Evolutionary conservation across 2,888 invertebrate genomes (phyloP).

Genomic region (Muscina levida): DNA sequence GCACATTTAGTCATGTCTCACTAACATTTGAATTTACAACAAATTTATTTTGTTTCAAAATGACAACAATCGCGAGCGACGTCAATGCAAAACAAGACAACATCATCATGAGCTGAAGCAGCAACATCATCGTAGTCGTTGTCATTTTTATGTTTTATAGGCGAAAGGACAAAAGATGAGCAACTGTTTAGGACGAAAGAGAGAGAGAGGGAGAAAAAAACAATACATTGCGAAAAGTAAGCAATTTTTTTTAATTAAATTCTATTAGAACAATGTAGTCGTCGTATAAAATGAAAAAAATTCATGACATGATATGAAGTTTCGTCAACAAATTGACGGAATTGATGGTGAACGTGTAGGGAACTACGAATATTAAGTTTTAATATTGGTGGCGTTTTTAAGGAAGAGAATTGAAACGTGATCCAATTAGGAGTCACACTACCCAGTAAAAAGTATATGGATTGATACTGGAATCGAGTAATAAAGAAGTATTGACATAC

Average conservation of each 20-base stretch:
- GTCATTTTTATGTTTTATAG: constrained; percentile 26
- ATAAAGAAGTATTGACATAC: too few species aligned
- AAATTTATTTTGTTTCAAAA: constrained; percentile 37
- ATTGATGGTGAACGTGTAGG: neutral
- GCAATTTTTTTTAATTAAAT: constrained; percentile 14
- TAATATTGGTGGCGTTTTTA: too few species aligned
- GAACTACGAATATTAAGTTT: too few species aligned
- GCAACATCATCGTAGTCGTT: neutral
- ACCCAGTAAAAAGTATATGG: too few species aligned
- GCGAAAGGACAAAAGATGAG: constrained; percentile 12
- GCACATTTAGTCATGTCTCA: constrained; percentile 37
- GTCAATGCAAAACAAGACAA: neutral
- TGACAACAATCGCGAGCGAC: neutral
- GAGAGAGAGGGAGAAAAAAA: too few species aligned
- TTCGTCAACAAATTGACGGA: neutral
- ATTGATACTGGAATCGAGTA: too few species aligned
- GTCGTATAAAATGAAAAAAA: neutral
- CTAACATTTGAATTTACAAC: constrained; percentile 32
- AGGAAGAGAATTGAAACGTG: too few species aligned
- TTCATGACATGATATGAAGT: neutral
- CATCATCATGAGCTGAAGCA: neutral
- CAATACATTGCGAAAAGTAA: neutral
- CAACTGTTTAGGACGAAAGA: constrained; percentile 5
- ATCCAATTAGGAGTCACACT: too few species aligned
- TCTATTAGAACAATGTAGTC: constrained; percentile 11